Conservation (phyloP, 2,113 vertebrate genomes). For the Hippoglossus stenolepis region DNA sequence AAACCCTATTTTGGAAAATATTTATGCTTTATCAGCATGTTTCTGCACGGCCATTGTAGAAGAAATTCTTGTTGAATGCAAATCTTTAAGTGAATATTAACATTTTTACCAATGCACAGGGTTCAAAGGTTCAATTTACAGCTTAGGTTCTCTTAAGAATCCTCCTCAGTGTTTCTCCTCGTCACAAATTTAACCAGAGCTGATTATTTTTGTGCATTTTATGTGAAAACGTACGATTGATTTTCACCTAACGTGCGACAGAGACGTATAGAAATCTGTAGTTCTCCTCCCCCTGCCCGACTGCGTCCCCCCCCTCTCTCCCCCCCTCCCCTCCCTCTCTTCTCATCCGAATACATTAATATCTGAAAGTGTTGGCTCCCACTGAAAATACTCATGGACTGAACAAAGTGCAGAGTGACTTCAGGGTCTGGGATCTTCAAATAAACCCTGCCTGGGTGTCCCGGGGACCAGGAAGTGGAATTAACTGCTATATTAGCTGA, state of each 20-base stretch:
- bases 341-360: conserved; percentile 94
- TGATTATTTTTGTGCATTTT: neutral
- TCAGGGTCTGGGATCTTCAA: conserved; percentile 97
- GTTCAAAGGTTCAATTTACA: no score
- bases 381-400: conserved; percentile 79
- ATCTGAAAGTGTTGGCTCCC: conserved; percentile 90
- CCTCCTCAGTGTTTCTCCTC: neutral
- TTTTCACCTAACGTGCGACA: neutral
- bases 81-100: neutral
- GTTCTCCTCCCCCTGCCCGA: conserved; percentile 34
- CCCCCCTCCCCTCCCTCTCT: conserved; percentile 30
- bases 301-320: conserved; percentile 16
- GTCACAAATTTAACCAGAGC: no score
- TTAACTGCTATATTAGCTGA: conserved; percentile 96
- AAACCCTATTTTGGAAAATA: no score
- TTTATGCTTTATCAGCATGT: no score
- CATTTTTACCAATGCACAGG: no score
- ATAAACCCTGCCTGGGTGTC: conserved; percentile 96
- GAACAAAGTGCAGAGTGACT: conserved; percentile 93
- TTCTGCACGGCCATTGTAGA: no score
- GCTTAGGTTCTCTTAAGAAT: no score
- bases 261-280: conserved; percentile 14
- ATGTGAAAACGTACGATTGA: neutral
- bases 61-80: neutral
- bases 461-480: conserved; percentile 96